These are phyloP conservation scores for Lepus americanus DNA, from an alignment of 2,113 vertebrate genomes.

Conservation along the genomic window DNA sequence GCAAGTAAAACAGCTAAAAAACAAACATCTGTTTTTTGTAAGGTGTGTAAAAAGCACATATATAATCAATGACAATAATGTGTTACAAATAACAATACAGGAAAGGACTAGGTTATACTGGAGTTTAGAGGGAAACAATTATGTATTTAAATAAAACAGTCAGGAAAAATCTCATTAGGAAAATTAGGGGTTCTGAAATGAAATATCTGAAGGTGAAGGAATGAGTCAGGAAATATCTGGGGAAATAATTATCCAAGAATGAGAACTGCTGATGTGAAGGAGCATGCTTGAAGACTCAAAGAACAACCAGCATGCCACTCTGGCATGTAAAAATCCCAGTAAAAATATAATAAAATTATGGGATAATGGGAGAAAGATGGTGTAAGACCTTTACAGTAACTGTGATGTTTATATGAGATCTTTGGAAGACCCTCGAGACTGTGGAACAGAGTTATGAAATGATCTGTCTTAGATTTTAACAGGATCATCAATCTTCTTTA, in stretches of 20 bases:
- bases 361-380: neutral
- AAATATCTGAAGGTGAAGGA: neutral
- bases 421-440: neutral
- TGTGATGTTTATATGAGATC: neutral
- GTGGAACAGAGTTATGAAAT: neutral
- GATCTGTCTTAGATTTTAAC: neutral
- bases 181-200: neutral
- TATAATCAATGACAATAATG: neutral
- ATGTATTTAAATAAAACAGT: neutral
- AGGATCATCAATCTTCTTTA: neutral
- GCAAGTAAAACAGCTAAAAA: neutral
- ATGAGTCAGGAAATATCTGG: neutral
- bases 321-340: neutral
- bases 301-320: neutral
- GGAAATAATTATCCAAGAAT: neutral
- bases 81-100: neutral
- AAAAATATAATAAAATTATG: neutral
- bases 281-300: neutral
- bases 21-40: no score
- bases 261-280: neutral
- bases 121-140: neutral
- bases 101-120: neutral
- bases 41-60: neutral
- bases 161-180: neutral
- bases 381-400: neutral